These are phyloP conservation scores for Dolomedes plantarius DNA, from an alignment of 2,888 invertebrate species.

Conservation along the genomic window DNA sequence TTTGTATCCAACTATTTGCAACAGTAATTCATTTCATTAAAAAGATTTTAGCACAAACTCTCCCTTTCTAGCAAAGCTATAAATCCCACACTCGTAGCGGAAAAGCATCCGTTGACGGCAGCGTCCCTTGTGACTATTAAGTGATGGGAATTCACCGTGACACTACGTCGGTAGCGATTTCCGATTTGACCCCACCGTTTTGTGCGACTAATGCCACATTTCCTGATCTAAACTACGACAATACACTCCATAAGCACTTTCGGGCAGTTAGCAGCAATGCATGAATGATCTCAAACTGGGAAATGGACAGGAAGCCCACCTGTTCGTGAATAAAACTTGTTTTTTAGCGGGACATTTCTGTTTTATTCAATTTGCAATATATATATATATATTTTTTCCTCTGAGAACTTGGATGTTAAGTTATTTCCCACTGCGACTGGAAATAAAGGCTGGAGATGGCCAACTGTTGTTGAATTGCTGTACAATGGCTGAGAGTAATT, in stretches of 20 bases:
- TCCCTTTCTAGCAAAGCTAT: too few species aligned
- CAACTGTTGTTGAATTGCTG: not conserved
- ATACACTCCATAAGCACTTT: conserved; percentile 1
- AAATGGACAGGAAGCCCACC: conserved; percentile 47
- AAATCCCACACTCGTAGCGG: too few species aligned
- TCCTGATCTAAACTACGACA: conserved; percentile 36
- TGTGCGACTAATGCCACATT: conserved; percentile 23
- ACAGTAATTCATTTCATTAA: too few species aligned
- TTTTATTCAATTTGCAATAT: not conserved
- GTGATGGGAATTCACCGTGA: not conserved
- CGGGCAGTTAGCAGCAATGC: not conserved
- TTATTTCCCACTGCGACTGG: not conserved
- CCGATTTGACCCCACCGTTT: not conserved
- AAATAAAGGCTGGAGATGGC: not conserved
- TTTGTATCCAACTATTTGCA: too few species aligned
- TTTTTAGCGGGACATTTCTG: not conserved
- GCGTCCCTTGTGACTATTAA: too few species aligned
- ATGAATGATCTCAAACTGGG: conserved; percentile 4
- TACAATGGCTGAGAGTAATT: not conserved
- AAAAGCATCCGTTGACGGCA: too few species aligned
- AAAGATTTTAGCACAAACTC: too few species aligned
- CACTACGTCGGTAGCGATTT: not conserved
- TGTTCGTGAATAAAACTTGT: conserved; percentile 21
- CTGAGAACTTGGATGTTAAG: conserved; percentile 8
- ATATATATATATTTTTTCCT: not conserved